These are phyloP conservation scores for Netelia virgata DNA, from an alignment of 2,888 invertebrate species.

Conservation along the genomic window DNA sequence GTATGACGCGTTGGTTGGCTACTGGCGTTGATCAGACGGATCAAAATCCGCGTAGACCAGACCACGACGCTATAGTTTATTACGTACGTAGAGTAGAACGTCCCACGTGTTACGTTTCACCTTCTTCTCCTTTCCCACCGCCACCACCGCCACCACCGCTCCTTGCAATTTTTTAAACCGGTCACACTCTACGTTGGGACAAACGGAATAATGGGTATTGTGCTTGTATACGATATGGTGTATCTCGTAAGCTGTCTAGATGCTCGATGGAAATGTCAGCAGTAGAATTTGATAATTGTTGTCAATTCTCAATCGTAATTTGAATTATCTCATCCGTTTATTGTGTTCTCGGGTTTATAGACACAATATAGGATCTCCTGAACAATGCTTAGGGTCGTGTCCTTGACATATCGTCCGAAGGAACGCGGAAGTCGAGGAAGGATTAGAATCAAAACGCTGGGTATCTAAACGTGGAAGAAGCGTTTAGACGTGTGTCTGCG, in stretches of 20 bases:
- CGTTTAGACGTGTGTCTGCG: conserved; percentile 9
- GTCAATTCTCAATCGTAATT: conserved; percentile 81
- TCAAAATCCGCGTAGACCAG: conserved; percentile 43
- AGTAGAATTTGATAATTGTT: conserved; percentile 32
- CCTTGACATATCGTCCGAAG: conserved; percentile 66
- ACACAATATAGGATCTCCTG: conserved; percentile 44
- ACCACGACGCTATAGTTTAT: conserved; percentile 14
- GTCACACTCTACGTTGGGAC: too few relatives aligned
- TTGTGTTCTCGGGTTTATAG: conserved; percentile 61
- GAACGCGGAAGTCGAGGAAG: conserved; percentile 54
- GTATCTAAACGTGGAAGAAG: conserved; percentile 55
- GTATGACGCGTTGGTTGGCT: conserved; percentile 47
- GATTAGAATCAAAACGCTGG: conserved; percentile 63
- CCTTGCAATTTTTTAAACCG: not conserved
- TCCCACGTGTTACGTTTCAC: not conserved
- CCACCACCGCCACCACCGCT: not conserved
- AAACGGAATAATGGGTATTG: too few relatives aligned
- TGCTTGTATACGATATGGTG: too few relatives aligned
- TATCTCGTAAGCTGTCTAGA: too few relatives aligned
- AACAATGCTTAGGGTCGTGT: conserved; percentile 58
- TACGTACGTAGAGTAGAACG: conserved; percentile 23
- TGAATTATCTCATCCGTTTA: conserved; percentile 78
- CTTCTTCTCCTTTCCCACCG: not conserved
- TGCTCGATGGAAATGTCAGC: not conserved
- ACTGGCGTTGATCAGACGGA: conserved; percentile 58